phyloP scores from a whole-genome alignment of 2,797 vertebrate genomes.

The Pampus argenteus region DNA sequence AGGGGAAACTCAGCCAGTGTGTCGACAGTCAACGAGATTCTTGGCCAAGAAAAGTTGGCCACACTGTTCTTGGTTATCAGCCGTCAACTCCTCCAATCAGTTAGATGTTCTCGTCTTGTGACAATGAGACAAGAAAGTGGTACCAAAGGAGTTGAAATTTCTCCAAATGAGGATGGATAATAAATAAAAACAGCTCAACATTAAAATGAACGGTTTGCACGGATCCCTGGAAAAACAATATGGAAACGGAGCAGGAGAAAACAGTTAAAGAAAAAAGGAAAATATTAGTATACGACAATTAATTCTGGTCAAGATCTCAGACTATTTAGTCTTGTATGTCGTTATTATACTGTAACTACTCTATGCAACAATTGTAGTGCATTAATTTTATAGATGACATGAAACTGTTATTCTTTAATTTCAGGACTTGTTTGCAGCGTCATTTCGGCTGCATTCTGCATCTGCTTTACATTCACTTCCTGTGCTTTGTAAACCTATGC shows the following conservation, averaged over 20 bases:
- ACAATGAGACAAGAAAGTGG: constrained; percentile 20
- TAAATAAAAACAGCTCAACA: neutral
- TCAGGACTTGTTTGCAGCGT: neutral
- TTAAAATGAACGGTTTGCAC: neutral
- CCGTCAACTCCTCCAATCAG: constrained; percentile 23
- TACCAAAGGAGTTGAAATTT: neutral
- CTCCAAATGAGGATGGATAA: neutral
- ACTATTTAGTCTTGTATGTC: neutral
- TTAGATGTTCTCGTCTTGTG: constrained; percentile 33
- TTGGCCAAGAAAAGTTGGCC: constrained; percentile 52
- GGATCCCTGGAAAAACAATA: constrained; percentile 2
- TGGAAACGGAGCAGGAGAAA: neutral
- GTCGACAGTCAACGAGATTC: constrained; percentile 25
- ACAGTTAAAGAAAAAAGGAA: neutral
- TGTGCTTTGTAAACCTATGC: neutral
- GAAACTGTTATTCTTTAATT: constrained; percentile 11
- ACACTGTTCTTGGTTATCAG: constrained; percentile 7
- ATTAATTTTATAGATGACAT: neutral
- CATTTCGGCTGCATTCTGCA: neutral
- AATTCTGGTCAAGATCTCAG: neutral
- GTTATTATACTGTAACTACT: neutral
- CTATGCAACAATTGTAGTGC: neutral
- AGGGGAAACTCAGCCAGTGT: constrained; percentile 31
- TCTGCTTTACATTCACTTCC: constrained; percentile 5
- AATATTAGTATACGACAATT: neutral